phyloP scores from a whole-genome alignment of 2,888 invertebrate species.

The Acleris literana region DNA sequence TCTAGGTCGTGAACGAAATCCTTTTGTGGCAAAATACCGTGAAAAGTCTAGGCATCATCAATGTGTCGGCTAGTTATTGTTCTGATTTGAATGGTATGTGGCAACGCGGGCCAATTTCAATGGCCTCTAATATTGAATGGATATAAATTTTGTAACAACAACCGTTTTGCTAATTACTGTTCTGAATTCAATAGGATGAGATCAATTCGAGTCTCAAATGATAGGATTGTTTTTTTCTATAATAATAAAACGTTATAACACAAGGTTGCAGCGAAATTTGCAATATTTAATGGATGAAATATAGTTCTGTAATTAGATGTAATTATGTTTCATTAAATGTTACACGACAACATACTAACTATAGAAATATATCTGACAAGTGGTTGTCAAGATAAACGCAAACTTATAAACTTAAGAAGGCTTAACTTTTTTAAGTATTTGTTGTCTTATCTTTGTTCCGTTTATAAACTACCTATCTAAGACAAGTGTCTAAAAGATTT shows the following conservation, averaged over 20 bases:
- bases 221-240: neutral
- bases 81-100: slow-evolving; percentile 47
- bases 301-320: neutral
- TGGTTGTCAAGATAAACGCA: no score
- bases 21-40: slow-evolving; percentile 51
- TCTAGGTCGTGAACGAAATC: slow-evolving; percentile 50
- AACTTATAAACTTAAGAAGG: no score
- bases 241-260: neutral
- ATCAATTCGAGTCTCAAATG: neutral
- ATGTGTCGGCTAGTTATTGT: slow-evolving; percentile 52
- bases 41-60: slow-evolving; percentile 46
- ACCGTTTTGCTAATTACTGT: slow-evolving; percentile 29
- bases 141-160: slow-evolving; percentile 27
- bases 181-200: slow-evolving; percentile 18
- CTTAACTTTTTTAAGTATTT: no score
- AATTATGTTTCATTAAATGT: no score
- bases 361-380: no score
- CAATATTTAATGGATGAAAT: neutral
- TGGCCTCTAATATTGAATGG: slow-evolving; percentile 17
- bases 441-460: no score
- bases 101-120: slow-evolving; percentile 17
- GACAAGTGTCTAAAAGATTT: no score
- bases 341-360: neutral
- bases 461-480: no score
- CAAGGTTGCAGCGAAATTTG: neutral